Evolutionary conservation across 2,888 invertebrate species (phyloP), one percentile per base, ranked within the genome.

Genomic region (Panzeria rudis): DNA sequence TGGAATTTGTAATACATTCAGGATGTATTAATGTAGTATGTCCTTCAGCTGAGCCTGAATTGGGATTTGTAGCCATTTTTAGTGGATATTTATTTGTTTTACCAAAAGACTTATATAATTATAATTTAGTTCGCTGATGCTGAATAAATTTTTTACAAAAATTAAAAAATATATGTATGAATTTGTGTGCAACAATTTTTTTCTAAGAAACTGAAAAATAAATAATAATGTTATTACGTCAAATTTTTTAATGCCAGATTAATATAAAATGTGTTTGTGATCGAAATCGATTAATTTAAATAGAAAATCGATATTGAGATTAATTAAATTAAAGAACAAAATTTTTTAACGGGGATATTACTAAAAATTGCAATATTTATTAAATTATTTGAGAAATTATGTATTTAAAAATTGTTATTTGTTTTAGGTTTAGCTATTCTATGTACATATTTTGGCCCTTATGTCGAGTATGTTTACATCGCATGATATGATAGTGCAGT

Each of bases 21-120:
- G 79, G 79, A 64, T 79, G 79, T 54, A 71, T 44, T 52, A 62
- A 15, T 17, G 52, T 5, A 56, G 15, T 13, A 29, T 62, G 13
- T 17, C 15, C 13, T 20, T 41, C 52, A 32, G 41, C 9, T 29
- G 3, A 15, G 11, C 3, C 32, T 2, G 29, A 23, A 13, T 35
- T 38, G 11, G 23, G 20, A 3, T 68, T 59, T 59, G 56, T 32
- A n/a, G 50, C 20, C 80, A 80, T 80, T 38, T 73, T 41, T 3
- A 41, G 66, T 20, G 2, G 1, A 38, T 69, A 72, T 52, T 78
- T 71, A 4, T 41, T n/a, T n/a, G n/a, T n/a, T 38, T 50, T 32
- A 2, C 5, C 17, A 69, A 61, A 38, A 35, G 15, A 23, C 15
- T 13, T 38, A 2, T 20, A 13, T 20, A 50, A 20, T 20, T 41